Conservation (phyloP, 2,797 vertebrate genomes). For the Euphonia xanthogaster region DNA sequence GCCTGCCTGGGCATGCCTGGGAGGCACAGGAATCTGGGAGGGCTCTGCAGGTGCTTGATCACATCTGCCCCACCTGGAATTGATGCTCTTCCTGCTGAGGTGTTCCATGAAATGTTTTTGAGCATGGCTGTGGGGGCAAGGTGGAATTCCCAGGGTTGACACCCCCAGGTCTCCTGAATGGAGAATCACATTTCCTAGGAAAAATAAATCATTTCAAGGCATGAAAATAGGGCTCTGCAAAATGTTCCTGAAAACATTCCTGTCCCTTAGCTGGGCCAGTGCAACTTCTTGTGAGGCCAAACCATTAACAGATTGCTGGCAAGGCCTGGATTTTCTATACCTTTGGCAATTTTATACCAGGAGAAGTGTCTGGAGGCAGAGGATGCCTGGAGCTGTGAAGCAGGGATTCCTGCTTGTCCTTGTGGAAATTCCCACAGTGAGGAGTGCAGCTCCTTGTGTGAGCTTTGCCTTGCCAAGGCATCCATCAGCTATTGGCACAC, state of each 20-base stretch:
- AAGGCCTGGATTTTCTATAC: not conserved
- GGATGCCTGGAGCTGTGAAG: not conserved
- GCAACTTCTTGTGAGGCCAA: not conserved
- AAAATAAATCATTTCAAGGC: not conserved
- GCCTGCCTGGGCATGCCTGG: not conserved
- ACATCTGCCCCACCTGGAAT: not conserved
- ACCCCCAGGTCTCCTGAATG: not conserved
- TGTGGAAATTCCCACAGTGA: not conserved
- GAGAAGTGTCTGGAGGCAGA: not conserved
- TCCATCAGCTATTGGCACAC: not conserved
- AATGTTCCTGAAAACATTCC: not conserved
- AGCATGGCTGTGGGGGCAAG: not conserved
- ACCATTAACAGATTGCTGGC: not conserved
- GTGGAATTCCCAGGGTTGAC: not conserved
- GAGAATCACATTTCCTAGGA: not conserved
- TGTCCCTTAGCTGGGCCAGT: not conserved
- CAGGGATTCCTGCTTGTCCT: not conserved
- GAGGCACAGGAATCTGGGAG: not conserved
- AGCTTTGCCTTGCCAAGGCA: fast-evolving
- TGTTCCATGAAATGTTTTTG: not conserved
- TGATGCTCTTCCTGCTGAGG: not conserved
- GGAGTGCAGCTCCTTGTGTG: fast-evolving
- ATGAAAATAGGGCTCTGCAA: not conserved
- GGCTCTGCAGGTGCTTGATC: not conserved
- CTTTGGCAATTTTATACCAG: not conserved